Percentiles rank a stretch among this genome's conserved stretches.
These are phyloP conservation scores for Discoglossus pictus DNA, from an alignment of 2,797 vertebrate genomes.

Conservation along the genomic window DNA sequence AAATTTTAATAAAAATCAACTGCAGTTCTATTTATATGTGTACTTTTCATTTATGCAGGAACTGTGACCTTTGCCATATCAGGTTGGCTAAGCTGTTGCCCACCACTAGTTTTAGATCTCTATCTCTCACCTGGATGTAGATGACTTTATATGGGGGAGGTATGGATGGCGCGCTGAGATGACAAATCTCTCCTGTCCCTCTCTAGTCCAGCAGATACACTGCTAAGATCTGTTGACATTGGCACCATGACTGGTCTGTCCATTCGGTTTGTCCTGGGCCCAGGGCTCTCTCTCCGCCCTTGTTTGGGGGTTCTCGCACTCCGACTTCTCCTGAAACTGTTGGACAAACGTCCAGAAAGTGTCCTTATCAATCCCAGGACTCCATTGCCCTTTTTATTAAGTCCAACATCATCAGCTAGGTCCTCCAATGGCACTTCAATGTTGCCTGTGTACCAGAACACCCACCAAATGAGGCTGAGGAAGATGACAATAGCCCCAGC, in stretches of 20 bases:
- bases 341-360: conserved; percentile 69
- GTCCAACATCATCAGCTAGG: conserved; percentile 75
- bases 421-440: conserved; percentile 79
- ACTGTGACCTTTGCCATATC: background rate
- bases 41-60: too few species aligned
- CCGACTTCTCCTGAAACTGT: conserved; percentile 13
- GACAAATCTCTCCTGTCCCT: conserved; percentile 9
- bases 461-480: conserved; percentile 91
- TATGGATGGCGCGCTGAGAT: conserved; percentile 7
- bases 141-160: conserved; percentile 8
- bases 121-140: background rate
- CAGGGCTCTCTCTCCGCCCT: conserved; percentile 7
- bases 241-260: conserved; percentile 37
- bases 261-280: background rate
- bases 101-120: too few species aligned
- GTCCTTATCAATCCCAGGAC: conserved; percentile 64
- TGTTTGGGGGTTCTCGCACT: conserved; percentile 4
- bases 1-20: too few species aligned
- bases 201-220: conserved; percentile 20
- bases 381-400: conserved; percentile 59
- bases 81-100: background rate
- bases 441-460: conserved; percentile 93
- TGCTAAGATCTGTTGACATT: conserved; percentile 29
- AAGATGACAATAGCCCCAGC: conserved; percentile 86
- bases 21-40: too few species aligned